phyloP scores from a whole-genome alignment of 2,888 invertebrate species.

The Eustalomyia histrio region DNA sequence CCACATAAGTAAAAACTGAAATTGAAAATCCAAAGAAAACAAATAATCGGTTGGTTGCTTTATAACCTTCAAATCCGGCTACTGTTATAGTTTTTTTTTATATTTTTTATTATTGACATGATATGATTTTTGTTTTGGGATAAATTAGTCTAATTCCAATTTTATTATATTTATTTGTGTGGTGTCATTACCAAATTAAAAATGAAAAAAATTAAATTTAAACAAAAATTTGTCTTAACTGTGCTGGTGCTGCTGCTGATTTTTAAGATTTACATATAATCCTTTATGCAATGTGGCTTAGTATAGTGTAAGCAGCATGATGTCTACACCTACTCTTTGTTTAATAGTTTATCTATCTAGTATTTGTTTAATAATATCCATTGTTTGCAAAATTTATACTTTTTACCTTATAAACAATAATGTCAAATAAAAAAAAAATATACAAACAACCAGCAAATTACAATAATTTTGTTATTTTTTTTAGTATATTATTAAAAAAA shows the following conservation, averaged over 20 bases:
- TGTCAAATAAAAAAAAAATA: slow-evolving; percentile 26
- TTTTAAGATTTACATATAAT: slow-evolving; percentile 5
- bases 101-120: slow-evolving; percentile 14
- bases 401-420: slow-evolving; percentile 18
- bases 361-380: neutral
- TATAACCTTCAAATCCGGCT: slow-evolving; percentile 12
- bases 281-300: neutral
- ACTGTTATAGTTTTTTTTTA: slow-evolving; percentile 6
- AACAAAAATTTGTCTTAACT: neutral
- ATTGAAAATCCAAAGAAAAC: neutral
- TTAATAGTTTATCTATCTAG: neutral
- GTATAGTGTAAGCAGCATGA: slow-evolving; percentile 26
- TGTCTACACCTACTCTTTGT: slow-evolving; percentile 53
- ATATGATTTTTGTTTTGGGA: slow-evolving; percentile 28
- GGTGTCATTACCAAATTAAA: slow-evolving; percentile 16
- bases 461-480: slow-evolving; percentile 20
- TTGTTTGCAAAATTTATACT: slow-evolving; percentile 7
- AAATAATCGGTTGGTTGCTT: neutral
- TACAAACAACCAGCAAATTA: slow-evolving; percentile 24
- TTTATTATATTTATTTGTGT: slow-evolving; percentile 3
- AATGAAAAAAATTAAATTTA: slow-evolving; percentile 10
- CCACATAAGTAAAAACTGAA: slow-evolving; percentile 49
- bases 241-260: neutral
- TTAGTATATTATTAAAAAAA: neutral
- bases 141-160: slow-evolving; percentile 35